phyloP scores from a whole-genome alignment of 2,113 vertebrate species.

The Bagarius yarrelli region DNA sequence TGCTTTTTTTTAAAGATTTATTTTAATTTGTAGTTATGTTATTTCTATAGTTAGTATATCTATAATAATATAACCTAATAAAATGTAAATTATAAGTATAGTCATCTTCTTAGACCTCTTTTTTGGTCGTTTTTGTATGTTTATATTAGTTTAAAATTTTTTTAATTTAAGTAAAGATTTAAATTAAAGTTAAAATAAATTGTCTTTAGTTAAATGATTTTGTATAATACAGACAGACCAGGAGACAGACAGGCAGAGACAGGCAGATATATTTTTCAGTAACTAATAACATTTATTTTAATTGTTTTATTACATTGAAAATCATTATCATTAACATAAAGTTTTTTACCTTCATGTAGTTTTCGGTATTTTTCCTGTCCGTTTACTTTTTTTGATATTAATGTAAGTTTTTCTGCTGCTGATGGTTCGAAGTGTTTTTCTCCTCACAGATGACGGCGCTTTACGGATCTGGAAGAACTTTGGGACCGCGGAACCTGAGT shows the following conservation, averaged over 20 bases:
- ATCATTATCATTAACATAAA: too few relatives aligned
- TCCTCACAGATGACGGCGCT: slow-evolving; percentile 84
- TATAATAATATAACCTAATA: too few relatives aligned
- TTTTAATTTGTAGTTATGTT: background rate
- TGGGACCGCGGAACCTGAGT: slow-evolving; percentile 92
- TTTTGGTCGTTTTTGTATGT: too few relatives aligned
- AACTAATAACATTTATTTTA: too few relatives aligned
- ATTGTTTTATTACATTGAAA: too few relatives aligned
- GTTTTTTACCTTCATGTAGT: too few relatives aligned
- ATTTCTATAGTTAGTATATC: background rate
- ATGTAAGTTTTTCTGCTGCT: background rate
- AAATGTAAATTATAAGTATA: too few relatives aligned
- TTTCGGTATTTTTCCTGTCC: background rate
- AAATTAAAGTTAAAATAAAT: background rate
- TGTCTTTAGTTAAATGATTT: background rate
- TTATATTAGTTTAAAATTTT: background rate
- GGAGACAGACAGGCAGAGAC: too few relatives aligned
- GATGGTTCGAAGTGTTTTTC: background rate
- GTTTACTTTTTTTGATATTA: slow-evolving; percentile 1
- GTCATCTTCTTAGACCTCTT: too few relatives aligned
- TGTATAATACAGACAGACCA: too few relatives aligned
- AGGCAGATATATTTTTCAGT: too few relatives aligned
- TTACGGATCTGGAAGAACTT: slow-evolving; percentile 98
- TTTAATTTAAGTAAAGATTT: background rate
- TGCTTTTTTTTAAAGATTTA: background rate